Evolutionary conservation across 2,797 vertebrate species (phyloP).

Genomic region (Eremophila alpestris): DNA sequence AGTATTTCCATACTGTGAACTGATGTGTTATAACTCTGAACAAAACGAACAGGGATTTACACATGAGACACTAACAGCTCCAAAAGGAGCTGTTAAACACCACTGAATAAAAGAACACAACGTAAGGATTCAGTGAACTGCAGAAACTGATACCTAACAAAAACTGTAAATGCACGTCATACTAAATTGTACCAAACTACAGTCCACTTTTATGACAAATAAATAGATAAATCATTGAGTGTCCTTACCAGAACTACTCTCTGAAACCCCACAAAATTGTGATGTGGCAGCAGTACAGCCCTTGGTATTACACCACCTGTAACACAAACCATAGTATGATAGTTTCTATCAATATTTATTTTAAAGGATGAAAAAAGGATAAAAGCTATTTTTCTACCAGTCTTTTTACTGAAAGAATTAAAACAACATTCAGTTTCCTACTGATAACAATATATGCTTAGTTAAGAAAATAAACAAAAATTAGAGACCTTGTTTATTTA

Average conservation of each 20-base stretch:
- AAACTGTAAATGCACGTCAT: background rate
- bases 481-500: background rate
- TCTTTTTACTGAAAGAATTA: conserved; percentile 20
- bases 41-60: background rate
- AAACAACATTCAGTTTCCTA: conserved; percentile 11
- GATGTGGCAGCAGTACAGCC: conserved; percentile 70
- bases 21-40: background rate
- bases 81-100: conserved; percentile 40
- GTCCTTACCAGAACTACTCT: conserved; percentile 72
- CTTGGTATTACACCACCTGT: conserved; percentile 70
- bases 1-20: background rate
- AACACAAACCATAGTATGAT: conserved; percentile 69
- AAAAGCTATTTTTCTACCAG: conserved; percentile 39
- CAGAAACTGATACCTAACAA: background rate
- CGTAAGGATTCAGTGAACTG: background rate
- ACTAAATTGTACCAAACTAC: conserved; percentile 12
- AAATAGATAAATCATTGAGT: conserved; percentile 66
- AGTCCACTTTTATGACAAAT: conserved; percentile 23
- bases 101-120: background rate
- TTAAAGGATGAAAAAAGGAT: conserved; percentile 52
- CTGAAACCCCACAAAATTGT: conserved; percentile 73
- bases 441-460: background rate
- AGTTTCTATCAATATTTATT: conserved; percentile 56
- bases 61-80: conserved; percentile 5
- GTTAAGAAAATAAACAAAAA: conserved; percentile 4